Conservation (phyloP, 1,140 invertebrate species). For the Pseudobourletiella spinata region DNA sequence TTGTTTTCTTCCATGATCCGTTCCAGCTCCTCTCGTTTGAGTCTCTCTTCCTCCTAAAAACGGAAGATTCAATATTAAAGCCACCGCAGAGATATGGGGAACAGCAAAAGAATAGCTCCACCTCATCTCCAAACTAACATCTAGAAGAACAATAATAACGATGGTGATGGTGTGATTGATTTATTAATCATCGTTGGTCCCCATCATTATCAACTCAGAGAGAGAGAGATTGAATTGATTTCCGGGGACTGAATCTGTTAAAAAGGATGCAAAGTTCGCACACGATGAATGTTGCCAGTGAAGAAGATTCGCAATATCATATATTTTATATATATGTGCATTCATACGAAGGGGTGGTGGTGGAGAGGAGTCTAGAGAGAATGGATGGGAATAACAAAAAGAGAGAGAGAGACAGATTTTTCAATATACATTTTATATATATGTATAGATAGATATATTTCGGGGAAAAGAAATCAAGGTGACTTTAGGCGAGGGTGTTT, state of each 20-base stretch:
- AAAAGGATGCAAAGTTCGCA: constrained; percentile 2
- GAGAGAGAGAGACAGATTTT: not conserved
- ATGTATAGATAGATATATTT: not conserved
- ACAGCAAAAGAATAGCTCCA: constrained; percentile 1
- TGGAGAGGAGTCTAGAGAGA: too few species aligned
- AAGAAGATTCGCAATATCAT: too few species aligned
- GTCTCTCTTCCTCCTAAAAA: constrained; percentile 86
- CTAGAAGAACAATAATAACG: constrained; percentile 4
- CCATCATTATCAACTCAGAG: not conserved
- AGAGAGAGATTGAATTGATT: not conserved
- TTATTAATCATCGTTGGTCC: not conserved
- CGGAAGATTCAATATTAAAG: constrained; percentile 36
- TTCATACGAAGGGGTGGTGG: too few species aligned
- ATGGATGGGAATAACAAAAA: not conserved
- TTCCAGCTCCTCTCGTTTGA: constrained; percentile 88
- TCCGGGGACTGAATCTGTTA: not conserved
- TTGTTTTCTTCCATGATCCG: constrained; percentile 96
- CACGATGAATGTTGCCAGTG: too few species aligned
- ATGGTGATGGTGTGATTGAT: too few species aligned
- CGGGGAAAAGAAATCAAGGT: not conserved
- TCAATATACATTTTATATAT: too few species aligned
- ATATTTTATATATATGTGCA: too few species aligned
- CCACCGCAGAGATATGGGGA: not conserved
- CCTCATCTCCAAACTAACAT: constrained; percentile 7
- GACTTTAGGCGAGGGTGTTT: too few species aligned